Evolutionary conservation across 2,113 vertebrate genomes (phyloP).

Genomic region (Halichoerus grypus): DNA sequence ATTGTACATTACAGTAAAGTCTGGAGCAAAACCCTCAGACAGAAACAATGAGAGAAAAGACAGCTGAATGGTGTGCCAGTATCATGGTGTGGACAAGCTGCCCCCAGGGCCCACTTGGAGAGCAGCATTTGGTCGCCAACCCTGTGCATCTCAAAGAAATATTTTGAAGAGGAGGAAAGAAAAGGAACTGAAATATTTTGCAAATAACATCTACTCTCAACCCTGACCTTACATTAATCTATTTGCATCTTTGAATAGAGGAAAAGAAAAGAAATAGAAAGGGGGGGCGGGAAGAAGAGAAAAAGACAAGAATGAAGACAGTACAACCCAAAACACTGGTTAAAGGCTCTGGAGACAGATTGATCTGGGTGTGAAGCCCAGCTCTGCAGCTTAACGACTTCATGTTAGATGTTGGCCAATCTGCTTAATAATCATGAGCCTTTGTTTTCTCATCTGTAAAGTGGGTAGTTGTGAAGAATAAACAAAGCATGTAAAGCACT

Average conservation of each 20-base stretch:
- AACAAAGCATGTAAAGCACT: background rate
- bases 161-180: background rate
- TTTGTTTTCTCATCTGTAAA: constrained; percentile 32
- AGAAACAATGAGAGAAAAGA: background rate
- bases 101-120: accelerated
- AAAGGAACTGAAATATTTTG: background rate
- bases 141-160: background rate
- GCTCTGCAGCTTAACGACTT: background rate
- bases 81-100: background rate
- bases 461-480: background rate
- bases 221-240: background rate
- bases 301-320: background rate
- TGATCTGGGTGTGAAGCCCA: background rate
- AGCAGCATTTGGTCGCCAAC: background rate
- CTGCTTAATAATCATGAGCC: background rate
- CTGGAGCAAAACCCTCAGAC: background rate
- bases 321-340: background rate
- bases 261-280: background rate
- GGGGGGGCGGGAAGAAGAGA: background rate
- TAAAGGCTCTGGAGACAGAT: background rate
- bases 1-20: background rate
- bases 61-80: background rate
- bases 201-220: background rate
- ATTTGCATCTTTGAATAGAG: background rate
- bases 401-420: background rate